Evolutionary conservation across 2,888 invertebrate genomes (phyloP), one percentile per base, ranked within the genome.

Genomic region (Caradrina kadenii): DNA sequence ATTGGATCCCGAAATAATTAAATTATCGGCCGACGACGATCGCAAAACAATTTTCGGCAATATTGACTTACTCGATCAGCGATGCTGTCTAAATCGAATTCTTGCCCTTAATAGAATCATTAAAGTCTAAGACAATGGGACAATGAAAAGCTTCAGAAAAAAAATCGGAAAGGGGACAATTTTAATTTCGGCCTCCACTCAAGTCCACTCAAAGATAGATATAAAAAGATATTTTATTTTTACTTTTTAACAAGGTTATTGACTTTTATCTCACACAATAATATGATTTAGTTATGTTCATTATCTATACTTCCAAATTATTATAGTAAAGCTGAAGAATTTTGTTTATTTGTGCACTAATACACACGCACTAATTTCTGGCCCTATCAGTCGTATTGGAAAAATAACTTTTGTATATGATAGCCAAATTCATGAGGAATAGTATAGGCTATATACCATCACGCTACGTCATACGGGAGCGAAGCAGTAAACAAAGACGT

Each of bases 41-140:
- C 88, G 88, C 88, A 85, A 91, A 92, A 91, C 91, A 92, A 92
- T 93, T 93, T 93, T 90, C 90, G 83, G 82, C 88, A 89, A 90
- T 89, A 91, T 92, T 90, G 90, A 89, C 89, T 90, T 81, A 86
- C 81, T 82, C 81, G 87, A 85, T 85, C 86, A 81, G 80, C 81
- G 83, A 82, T 87, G 83, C 79, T 79, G 70, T 69, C 80, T 80
- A 86, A 88, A 90, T 90, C 85, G 81, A 91, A 90, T 90, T 91
- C 84, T 87, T 89, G 85, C 77, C 76, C 80, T 69, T 85, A 88
- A 90, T 87, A 84, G 85, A 90, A 87, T 87, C 86, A 87, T 89
- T 89, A 85, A 86, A 82, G 73, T 72, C 69, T 82, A 80, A 78
- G 79, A 83, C 80, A 81, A 81, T 63, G 58, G 22, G 55, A 71